These are phyloP conservation scores for Drosophila diplacantha DNA, from an alignment of 2,888 invertebrate genomes.

Conservation along the genomic window DNA sequence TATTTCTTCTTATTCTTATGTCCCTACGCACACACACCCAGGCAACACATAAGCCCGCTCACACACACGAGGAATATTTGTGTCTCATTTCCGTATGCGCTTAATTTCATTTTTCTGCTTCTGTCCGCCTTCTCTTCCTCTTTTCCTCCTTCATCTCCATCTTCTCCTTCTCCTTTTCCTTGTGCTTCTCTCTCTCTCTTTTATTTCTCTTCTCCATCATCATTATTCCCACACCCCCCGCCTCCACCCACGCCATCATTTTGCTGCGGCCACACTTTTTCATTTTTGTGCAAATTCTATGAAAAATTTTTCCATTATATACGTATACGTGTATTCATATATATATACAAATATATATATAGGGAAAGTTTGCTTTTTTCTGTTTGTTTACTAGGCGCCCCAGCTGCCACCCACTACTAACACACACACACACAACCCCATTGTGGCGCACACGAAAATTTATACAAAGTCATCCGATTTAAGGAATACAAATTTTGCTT, in stretches of 20 bases:
- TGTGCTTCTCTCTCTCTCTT: conserved; percentile 12
- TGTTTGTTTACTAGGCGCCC: conserved; percentile 55
- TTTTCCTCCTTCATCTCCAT: conserved; percentile 15
- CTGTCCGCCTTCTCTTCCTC: conserved; percentile 33
- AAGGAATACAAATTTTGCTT: conserved; percentile 76
- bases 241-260: conserved; percentile 19
- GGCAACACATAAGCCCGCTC: conserved; percentile 36
- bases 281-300: conserved; percentile 76
- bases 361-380: conserved; percentile 43
- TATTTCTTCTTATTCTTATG: conserved; percentile 39
- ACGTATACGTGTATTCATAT: conserved; percentile 32
- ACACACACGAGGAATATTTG: conserved; percentile 45
- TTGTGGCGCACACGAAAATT: conserved; percentile 72
- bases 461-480: conserved; percentile 77
- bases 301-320: conserved; percentile 76
- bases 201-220: conserved; percentile 42
- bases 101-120: conserved; percentile 69
- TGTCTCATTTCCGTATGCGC: conserved; percentile 73
- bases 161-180: conserved; percentile 26
- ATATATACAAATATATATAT: conserved; percentile 22
- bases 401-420: conserved; percentile 60
- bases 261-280: conserved; percentile 61
- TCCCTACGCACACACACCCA: conserved; percentile 14
- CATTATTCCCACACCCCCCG: conserved; percentile 23
- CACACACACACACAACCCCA: conserved; percentile 57